Percentiles rank a stretch among this genome's conserved stretches.
These are phyloP conservation scores for Triplophysa tibetana DNA, from an alignment of 2,113 vertebrate genomes.

Conservation along the genomic window DNA sequence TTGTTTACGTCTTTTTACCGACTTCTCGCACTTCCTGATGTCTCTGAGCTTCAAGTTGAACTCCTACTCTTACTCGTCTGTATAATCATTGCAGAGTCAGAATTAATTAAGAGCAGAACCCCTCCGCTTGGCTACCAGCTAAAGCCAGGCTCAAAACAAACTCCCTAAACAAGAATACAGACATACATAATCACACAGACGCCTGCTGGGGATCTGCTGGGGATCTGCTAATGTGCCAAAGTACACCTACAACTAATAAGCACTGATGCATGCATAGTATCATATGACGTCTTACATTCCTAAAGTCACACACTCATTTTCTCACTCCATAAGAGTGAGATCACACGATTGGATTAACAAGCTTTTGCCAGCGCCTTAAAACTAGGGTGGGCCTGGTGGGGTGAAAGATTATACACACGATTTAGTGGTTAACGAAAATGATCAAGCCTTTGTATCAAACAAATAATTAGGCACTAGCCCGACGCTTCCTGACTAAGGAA, in stretches of 20 bases:
- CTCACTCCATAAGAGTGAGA: background rate
- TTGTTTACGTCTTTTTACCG: slow-evolving; percentile 40
- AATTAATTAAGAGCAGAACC: slow-evolving; percentile 72
- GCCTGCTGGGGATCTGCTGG: slow-evolving; percentile 36
- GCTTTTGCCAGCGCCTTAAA: background rate
- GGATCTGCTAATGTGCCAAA: background rate
- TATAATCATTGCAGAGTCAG: slow-evolving; percentile 28
- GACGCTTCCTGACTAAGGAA: slow-evolving; percentile 4
- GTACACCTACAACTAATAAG: slow-evolving; percentile 18
- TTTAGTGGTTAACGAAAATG: background rate
- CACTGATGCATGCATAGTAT: slow-evolving; percentile 3
- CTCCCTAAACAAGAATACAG: slow-evolving; percentile 57
- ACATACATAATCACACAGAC: slow-evolving; percentile 59
- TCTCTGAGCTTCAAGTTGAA: slow-evolving; percentile 1
- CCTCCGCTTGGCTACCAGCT: slow-evolving; percentile 56
- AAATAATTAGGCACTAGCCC: background rate
- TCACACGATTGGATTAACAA: background rate
- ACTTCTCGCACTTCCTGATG: slow-evolving; percentile 31
- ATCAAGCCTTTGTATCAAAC: background rate
- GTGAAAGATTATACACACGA: background rate
- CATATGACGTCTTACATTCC: background rate
- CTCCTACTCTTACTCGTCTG: slow-evolving; percentile 11
- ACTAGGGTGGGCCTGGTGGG: background rate
- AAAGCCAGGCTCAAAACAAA: slow-evolving; percentile 70
- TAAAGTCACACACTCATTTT: background rate